These are phyloP conservation scores for Dinothrombium tinctorium DNA, from an alignment of 1,140 invertebrate genomes.

Conservation along the genomic window DNA sequence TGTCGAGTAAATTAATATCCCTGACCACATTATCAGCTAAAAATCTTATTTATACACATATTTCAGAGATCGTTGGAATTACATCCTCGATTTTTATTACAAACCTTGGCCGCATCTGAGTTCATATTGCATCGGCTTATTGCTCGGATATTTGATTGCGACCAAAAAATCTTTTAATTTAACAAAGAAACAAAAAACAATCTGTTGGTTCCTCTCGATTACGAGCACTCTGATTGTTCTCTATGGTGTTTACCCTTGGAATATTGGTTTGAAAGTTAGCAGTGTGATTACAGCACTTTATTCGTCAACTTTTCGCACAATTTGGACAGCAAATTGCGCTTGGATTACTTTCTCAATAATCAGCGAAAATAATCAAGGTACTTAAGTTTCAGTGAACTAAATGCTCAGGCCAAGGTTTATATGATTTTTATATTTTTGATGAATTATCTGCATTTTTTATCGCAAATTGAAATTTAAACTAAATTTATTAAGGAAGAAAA, in stretches of 20 bases:
- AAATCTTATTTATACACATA: not conserved
- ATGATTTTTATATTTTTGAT: too few species aligned
- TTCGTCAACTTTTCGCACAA: slow-evolving; percentile 1
- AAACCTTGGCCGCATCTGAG: slow-evolving; percentile 7
- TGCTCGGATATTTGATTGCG: slow-evolving; percentile 1
- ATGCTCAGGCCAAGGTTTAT: too few species aligned
- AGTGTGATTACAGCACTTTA: not conserved
- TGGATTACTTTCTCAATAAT: too few species aligned
- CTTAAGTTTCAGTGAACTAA: too few species aligned
- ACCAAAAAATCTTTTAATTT: not conserved
- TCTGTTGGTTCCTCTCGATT: not conserved
- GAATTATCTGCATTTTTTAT: too few species aligned
- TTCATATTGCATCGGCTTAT: not conserved
- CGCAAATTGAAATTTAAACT: too few species aligned
- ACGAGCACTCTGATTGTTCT: not conserved
- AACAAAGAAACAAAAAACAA: too few species aligned
- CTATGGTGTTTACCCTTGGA: slow-evolving; percentile 3
- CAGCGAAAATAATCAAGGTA: too few species aligned
- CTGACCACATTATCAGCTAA: not conserved
- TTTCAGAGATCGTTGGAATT: slow-evolving; percentile 4
- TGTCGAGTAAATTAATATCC: not conserved
- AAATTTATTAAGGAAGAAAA: too few species aligned
- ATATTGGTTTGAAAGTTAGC: not conserved
- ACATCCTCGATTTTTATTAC: slow-evolving; percentile 5
- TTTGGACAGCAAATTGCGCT: slow-evolving; percentile 1